Evolutionary conservation across 2,797 vertebrate species (phyloP).

Genomic region (Microctenopoma stevenorrisi): DNA sequence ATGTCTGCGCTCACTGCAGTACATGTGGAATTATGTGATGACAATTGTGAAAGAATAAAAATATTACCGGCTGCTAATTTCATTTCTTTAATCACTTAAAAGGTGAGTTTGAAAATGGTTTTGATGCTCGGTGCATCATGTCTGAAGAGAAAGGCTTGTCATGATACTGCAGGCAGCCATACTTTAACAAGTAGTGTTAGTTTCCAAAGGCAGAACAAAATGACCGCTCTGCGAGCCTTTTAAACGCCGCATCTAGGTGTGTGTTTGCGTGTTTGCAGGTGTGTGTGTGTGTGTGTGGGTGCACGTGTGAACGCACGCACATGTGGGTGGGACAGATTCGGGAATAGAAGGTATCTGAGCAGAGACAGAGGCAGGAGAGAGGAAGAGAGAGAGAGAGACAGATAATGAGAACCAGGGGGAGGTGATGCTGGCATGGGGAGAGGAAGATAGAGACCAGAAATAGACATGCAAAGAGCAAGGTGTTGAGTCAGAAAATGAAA

Average conservation of each 20-base stretch:
- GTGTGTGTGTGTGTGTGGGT: slow-evolving; percentile 35
- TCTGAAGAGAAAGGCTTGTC: neutral
- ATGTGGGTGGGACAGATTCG: slow-evolving; percentile 72
- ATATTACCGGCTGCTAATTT: neutral
- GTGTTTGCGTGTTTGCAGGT: slow-evolving; percentile 13
- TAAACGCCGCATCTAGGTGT: slow-evolving; percentile 17
- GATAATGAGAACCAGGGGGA: slow-evolving; percentile 85
- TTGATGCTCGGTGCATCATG: neutral
- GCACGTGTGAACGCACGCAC: slow-evolving; percentile 38
- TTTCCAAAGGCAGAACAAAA: slow-evolving; percentile 37
- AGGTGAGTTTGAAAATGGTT: neutral
- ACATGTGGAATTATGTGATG: slow-evolving; percentile 3
- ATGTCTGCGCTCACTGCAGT: slow-evolving; percentile 5
- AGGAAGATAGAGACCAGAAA: slow-evolving; percentile 77
- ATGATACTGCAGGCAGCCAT: slow-evolving; percentile 27
- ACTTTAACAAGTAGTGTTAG: slow-evolving; percentile 37
- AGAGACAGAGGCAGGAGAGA: slow-evolving; percentile 76
- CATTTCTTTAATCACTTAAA: neutral
- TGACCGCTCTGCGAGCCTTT: slow-evolving; percentile 36
- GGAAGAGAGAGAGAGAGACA: slow-evolving; percentile 73
- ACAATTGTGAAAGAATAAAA: neutral
- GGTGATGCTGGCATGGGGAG: slow-evolving; percentile 76
- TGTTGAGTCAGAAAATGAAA: slow-evolving; percentile 86
- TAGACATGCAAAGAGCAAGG: slow-evolving; percentile 82
- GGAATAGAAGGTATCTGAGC: slow-evolving; percentile 70